Evolutionary conservation across 2,888 invertebrate genomes (phyloP).

Genomic region (Xanthia icteritia): DNA sequence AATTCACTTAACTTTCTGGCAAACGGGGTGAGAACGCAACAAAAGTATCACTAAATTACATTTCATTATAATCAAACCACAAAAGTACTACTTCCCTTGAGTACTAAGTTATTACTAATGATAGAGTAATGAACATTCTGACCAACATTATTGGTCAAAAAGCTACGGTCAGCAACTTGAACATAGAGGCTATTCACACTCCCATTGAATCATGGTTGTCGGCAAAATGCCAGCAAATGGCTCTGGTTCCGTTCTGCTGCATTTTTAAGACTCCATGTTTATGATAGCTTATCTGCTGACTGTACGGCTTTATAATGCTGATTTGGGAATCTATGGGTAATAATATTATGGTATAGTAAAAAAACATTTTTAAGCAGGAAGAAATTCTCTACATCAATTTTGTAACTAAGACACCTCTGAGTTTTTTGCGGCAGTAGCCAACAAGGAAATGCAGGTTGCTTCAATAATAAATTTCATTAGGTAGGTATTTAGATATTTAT

Average conservation of each 20-base stretch:
- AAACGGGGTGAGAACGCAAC: too few species aligned
- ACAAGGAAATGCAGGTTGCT: neutral
- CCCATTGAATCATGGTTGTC: conserved; percentile 32
- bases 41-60: neutral
- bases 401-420: neutral
- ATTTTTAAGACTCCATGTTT: conserved; percentile 41
- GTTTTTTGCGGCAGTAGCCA: neutral
- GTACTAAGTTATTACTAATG: neutral
- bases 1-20: neutral
- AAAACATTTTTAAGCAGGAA: neutral
- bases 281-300: conserved; percentile 32
- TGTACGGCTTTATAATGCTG: conserved; percentile 10
- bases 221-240: conserved; percentile 50
- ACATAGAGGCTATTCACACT: conserved; percentile 5
- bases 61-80: neutral
- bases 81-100: neutral
- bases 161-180: neutral
- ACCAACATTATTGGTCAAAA: neutral
- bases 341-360: neutral
- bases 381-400: neutral
- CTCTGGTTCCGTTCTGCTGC: conserved; percentile 28
- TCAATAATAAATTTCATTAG: neutral
- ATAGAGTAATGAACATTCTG: neutral
- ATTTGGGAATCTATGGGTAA: neutral
- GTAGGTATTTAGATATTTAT: too few species aligned